phyloP scores from a whole-genome alignment of 2,113 vertebrate species.

The Sapayoa aenigma region DNA sequence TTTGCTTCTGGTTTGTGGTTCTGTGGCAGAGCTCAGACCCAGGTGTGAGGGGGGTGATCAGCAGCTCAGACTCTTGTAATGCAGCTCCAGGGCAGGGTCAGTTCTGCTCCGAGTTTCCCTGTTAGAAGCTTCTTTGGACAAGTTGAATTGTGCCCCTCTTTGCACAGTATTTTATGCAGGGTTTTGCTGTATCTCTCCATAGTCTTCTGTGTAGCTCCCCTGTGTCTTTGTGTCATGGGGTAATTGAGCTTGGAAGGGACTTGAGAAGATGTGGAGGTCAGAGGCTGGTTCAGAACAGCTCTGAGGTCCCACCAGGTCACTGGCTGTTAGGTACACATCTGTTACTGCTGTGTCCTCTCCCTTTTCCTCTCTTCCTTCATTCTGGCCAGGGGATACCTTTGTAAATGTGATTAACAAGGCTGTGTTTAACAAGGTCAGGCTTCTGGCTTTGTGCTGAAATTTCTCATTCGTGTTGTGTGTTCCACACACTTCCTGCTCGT shows the following conservation, averaged over 20 bases:
- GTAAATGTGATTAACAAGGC: no score
- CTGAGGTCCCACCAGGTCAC: neutral
- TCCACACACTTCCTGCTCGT: neutral
- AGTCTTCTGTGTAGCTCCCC: neutral
- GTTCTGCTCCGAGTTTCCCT: neutral
- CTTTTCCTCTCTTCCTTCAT: neutral
- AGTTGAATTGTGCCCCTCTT: neutral
- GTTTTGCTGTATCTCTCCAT: neutral
- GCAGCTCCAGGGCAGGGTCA: neutral
- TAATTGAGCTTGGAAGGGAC: neutral
- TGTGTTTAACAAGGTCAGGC: neutral
- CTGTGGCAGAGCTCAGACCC: neutral
- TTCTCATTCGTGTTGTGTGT: neutral
- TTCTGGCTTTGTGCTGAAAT: neutral
- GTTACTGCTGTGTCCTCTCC: neutral
- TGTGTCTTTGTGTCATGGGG: rapidly evolving
- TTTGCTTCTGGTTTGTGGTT: neutral
- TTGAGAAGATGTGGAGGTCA: neutral
- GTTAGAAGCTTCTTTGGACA: neutral
- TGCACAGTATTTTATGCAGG: neutral
- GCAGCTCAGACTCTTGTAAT: neutral
- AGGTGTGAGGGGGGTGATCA: neutral
- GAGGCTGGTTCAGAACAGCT: neutral
- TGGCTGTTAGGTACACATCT: rapidly evolving
- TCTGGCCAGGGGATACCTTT: neutral